Evolutionary conservation across 1,140 invertebrate genomes (phyloP).

Genomic region (Macrobrachium rosenbergii): DNA sequence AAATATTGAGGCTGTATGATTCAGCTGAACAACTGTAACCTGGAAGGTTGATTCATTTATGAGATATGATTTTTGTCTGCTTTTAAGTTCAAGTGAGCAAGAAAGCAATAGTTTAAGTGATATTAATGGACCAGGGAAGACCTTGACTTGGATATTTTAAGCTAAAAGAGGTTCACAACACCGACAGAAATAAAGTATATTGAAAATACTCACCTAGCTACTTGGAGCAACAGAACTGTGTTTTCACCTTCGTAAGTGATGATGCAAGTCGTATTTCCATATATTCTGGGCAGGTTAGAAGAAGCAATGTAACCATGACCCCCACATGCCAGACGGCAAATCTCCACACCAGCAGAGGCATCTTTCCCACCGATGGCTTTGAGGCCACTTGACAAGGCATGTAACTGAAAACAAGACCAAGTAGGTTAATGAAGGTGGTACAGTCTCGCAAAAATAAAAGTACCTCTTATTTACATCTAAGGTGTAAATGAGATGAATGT

Average conservation of each 20-base stretch:
- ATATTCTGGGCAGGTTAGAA: slow-evolving; percentile 88
- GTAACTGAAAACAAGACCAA: slow-evolving; percentile 76
- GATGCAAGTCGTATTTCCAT: slow-evolving; percentile 83
- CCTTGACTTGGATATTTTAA: too few relatives aligned
- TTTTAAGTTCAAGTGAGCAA: too few relatives aligned
- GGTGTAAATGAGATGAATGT: too few relatives aligned
- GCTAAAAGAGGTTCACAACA: too few relatives aligned
- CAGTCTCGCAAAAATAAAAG: neutral
- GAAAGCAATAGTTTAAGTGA: too few relatives aligned
- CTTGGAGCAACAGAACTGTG: slow-evolving; percentile 90
- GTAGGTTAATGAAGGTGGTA: neutral
- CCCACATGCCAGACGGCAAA: slow-evolving; percentile 87
- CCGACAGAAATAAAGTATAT: too few relatives aligned
- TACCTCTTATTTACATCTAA: neutral
- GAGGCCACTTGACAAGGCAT: slow-evolving; percentile 89
- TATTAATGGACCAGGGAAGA: too few relatives aligned
- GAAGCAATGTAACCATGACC: slow-evolving; percentile 93
- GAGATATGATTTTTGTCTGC: too few relatives aligned
- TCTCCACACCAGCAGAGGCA: slow-evolving; percentile 81
- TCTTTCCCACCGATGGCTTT: slow-evolving; percentile 89
- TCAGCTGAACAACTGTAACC: too few relatives aligned
- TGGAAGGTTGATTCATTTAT: too few relatives aligned
- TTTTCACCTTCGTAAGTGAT: slow-evolving; percentile 97
- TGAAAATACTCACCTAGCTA: slow-evolving; percentile 75
- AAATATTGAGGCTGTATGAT: too few relatives aligned